A percentile compares a stretch with the other conserved stretches of the same genome.
phyloP scores from a whole-genome alignment of 1,140 invertebrate genomes.

The Macrotrachela quadricornifera region DNA sequence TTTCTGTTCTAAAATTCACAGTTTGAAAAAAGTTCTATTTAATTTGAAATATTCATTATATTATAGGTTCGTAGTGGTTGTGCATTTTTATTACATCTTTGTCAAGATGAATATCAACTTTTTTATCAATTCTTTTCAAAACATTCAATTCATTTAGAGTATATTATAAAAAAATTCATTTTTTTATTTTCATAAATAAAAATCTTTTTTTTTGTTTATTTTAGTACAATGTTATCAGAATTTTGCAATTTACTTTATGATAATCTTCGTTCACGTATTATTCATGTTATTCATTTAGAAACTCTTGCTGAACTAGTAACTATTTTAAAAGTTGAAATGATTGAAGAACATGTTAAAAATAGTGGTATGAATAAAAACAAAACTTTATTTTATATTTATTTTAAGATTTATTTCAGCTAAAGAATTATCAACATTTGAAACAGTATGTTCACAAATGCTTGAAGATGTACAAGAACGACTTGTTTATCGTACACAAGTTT shows the following conservation, averaged over 20 bases:
- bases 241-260: conserved; percentile 78
- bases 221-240: conserved; percentile 44
- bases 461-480: conserved; percentile 88
- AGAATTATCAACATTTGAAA: conserved; percentile 49
- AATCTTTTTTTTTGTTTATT: no score
- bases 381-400: no score
- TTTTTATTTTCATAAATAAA: no score
- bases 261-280: conserved; percentile 70
- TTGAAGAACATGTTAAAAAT: conserved; percentile 70
- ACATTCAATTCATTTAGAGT: conserved; percentile 43
- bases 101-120: conserved; percentile 67
- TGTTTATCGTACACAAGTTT: conserved; percentile 81
- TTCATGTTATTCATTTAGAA: conserved; percentile 89
- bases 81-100: conserved; percentile 66
- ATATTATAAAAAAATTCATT: conserved; percentile 18
- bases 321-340: conserved; percentile 72
- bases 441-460: conserved; percentile 58
- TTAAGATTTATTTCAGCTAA: conserved; percentile 2
- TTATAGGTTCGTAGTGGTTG: conserved; percentile 50
- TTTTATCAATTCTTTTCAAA: conserved; percentile 67
- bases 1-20: no score
- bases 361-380: conserved; percentile 30
- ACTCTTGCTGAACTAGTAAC: conserved; percentile 84
- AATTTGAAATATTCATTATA: no score
- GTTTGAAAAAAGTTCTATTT: no score